Evolutionary conservation across 2,797 vertebrate species (phyloP), one percentile per base, ranked within the genome.

Genomic region (Sciurus carolinensis): DNA sequence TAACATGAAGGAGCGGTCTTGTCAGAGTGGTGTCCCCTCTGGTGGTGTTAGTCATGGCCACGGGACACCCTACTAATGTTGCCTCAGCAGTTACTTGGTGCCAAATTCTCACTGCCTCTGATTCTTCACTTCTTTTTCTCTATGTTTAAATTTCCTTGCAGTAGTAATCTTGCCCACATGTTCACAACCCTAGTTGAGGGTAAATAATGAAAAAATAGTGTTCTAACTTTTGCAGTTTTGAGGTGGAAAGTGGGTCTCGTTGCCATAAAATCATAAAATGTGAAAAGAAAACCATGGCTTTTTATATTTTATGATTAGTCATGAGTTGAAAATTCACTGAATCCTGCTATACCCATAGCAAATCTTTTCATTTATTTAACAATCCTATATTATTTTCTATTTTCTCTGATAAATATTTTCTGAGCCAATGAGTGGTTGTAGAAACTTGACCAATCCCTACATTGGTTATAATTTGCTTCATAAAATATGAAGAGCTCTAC

Each of bases 401-500:
- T 92, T 76, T 57, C 9, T 82, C 36, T 50, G 54, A 90, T 84
- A 79, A 88, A 69, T 91, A 91, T 77, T 90, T 94, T 73, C 44
- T 59, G 18, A 92, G 57, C 39, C 36, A 90, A 42, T 86, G 26
- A 82, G 85, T 66, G 22, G 12, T 72, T 90, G 50, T 39, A 36
- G 50, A 89, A 95, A 94, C 15, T 33, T 66, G 84, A 89, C 20
- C 8, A 71, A 52, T 90, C 30, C 84, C 87, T 42, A 91, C n/a
- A 88, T 39, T 77, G n/a, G 50, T 26, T 80, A 50, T 50, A 79
- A 92, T 75, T 67, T 92, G 84, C 2, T 5, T 13, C 47, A 54
- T 79, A 30, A 79, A 88, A 86, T 57, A 84, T 57, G 62, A 90
- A 94, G 39, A 95, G 30, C 13, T 14, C 36, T 42, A 47, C 30